Evolutionary conservation across 35 echinoderm and acorn worm genomes (phyloP).

Genomic region (Hemicentrotus pulcherrimus): DNA sequence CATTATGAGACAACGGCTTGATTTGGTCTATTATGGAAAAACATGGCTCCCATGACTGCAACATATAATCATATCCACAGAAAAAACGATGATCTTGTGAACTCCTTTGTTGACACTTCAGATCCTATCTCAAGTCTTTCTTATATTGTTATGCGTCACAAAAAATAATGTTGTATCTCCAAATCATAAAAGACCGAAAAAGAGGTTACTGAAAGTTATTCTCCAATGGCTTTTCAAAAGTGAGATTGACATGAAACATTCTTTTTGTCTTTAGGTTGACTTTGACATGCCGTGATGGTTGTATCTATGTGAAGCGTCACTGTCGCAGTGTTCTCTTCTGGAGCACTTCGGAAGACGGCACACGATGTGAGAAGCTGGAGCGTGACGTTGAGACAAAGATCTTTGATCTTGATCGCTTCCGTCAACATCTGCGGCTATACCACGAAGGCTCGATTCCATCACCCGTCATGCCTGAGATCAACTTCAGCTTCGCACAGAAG

Average conservation of each 20-base stretch:
- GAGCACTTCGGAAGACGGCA: constrained; percentile 38
- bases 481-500: constrained; percentile 87
- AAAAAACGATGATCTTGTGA: too few species aligned
- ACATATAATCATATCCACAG: too few species aligned
- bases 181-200: too few species aligned
- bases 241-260: too few species aligned
- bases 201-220: too few species aligned
- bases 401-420: constrained; percentile 79
- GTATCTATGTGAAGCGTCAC: constrained; percentile 65
- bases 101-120: too few species aligned
- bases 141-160: too few species aligned
- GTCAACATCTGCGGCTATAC: constrained; percentile 63
- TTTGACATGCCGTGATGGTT: constrained; percentile 44
- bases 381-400: constrained; percentile 68
- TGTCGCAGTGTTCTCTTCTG: constrained; percentile 73
- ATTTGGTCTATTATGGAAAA: neutral
- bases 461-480: constrained; percentile 69
- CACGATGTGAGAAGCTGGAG: constrained; percentile 56
- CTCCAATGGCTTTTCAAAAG: too few species aligned
- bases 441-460: constrained; percentile 42
- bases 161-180: too few species aligned
- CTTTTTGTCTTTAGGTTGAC: constrained; percentile 37
- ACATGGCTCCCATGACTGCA: too few species aligned
- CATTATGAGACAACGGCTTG: neutral
- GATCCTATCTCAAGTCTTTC: too few species aligned